These are phyloP conservation scores for Pachyrhynchus sulphureomaculatus DNA, from an alignment of 1,140 invertebrate species.

Conservation along the genomic window DNA sequence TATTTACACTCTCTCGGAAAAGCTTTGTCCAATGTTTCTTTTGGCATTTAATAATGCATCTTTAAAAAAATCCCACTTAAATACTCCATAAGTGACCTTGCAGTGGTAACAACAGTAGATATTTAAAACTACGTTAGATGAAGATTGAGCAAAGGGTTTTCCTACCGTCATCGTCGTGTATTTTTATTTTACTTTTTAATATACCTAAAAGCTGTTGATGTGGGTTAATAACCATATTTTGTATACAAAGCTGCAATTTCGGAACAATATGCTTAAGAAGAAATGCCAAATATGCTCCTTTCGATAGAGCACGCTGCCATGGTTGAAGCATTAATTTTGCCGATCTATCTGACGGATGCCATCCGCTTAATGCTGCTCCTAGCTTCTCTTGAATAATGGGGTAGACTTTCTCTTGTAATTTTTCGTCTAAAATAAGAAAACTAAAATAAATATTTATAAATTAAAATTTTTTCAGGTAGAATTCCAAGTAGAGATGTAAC, in stretches of 20 bases:
- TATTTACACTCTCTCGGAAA: too few species aligned
- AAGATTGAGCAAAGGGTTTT: too few species aligned
- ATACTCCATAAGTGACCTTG: too few species aligned
- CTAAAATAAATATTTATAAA: too few species aligned
- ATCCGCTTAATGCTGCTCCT: conserved; percentile 79
- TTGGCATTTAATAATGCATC: too few species aligned
- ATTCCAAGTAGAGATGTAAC: too few species aligned
- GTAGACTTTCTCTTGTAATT: conserved; percentile 79
- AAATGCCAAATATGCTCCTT: conserved; percentile 81
- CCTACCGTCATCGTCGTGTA: too few species aligned
- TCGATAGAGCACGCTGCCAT: conserved; percentile 85
- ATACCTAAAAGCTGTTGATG: conserved; percentile 74
- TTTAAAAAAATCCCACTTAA: too few species aligned
- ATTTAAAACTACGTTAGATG: too few species aligned
- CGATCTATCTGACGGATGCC: conserved; percentile 91
- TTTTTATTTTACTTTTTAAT: neutral
- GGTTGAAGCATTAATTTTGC: conserved; percentile 90
- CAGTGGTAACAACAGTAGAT: too few species aligned
- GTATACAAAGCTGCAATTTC: conserved; percentile 76
- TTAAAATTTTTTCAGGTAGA: too few species aligned
- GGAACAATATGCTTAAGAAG: conserved; percentile 89
- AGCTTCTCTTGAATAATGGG: conserved; percentile 92
- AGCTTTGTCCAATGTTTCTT: too few species aligned
- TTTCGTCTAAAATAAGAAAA: conserved; percentile 50
- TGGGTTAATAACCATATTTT: conserved; percentile 80